These are phyloP conservation scores for Campylomormyrus numenius DNA, from an alignment of 2,113 vertebrate species.

Conservation along the genomic window DNA sequence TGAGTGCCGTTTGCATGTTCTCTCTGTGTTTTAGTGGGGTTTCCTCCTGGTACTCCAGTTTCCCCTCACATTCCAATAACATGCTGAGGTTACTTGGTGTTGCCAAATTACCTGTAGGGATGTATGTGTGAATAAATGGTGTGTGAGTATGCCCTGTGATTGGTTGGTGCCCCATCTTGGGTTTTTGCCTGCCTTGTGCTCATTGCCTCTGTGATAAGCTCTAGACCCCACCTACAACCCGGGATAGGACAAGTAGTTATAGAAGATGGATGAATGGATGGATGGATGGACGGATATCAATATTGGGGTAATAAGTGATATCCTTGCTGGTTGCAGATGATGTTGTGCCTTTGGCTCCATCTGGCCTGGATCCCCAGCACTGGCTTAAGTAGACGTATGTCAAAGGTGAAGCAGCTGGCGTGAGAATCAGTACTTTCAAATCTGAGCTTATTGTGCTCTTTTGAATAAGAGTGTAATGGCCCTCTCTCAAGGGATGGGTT, in stretches of 20 bases:
- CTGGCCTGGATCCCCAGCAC: background rate
- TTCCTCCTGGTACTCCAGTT: background rate
- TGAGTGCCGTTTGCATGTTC: background rate
- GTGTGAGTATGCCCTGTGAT: background rate
- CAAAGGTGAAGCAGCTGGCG: background rate
- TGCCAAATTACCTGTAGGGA: background rate
- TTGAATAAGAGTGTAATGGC: background rate
- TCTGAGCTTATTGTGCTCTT: background rate
- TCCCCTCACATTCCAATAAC: background rate
- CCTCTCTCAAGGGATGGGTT: background rate
- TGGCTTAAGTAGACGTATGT: background rate
- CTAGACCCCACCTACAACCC: background rate
- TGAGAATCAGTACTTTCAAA: background rate
- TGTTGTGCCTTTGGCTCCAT: background rate
- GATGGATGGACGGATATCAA: background rate
- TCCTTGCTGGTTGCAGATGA: background rate
- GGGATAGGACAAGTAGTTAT: background rate
- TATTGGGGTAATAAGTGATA: background rate
- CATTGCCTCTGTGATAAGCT: background rate
- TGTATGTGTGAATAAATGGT: background rate
- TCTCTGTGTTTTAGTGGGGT: background rate
- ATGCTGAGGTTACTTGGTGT: background rate
- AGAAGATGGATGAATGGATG: background rate
- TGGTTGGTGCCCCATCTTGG: background rate
- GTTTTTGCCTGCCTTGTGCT: background rate